Percentiles rank a stretch among this genome's conserved stretches.
Conservation (phyloP, 2,888 invertebrate genomes). For the Macrosoma leucophasiata region DNA sequence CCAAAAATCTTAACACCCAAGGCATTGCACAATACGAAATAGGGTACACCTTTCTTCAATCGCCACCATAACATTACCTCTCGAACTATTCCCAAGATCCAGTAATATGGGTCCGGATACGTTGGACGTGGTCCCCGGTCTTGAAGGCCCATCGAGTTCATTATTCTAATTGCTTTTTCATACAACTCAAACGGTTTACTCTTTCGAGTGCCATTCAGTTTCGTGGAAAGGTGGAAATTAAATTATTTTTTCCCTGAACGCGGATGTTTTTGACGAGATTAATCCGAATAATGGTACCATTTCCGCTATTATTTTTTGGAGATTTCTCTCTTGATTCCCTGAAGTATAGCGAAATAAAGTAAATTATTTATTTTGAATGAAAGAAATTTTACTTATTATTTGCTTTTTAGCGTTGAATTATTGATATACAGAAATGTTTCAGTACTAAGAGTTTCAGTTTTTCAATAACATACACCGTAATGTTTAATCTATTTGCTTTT, state of each 20-base stretch:
- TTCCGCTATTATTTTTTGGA: slow-evolving; percentile 29
- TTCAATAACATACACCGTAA: no score
- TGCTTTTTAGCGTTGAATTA: no score
- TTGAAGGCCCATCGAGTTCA: slow-evolving; percentile 55
- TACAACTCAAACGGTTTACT: slow-evolving; percentile 55
- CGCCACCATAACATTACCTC: neutral
- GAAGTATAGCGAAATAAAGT: no score
- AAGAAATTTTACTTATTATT: no score
- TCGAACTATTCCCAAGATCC: slow-evolving; percentile 3
- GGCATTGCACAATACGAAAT: slow-evolving; percentile 26
- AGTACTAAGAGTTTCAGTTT: no score
- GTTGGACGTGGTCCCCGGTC: slow-evolving; percentile 29
- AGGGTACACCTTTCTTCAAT: slow-evolving; percentile 25
- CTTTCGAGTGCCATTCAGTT: slow-evolving; percentile 57
- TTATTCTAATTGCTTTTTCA: slow-evolving; percentile 65
- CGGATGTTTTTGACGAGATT: slow-evolving; percentile 48
- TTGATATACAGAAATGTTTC: no score
- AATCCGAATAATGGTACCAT: slow-evolving; percentile 42
- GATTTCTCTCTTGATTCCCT: slow-evolving; percentile 14
- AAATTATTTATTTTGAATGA: no score
- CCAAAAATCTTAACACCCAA: slow-evolving; percentile 37
- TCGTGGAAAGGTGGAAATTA: slow-evolving; percentile 62
- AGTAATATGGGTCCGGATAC: slow-evolving; percentile 23
- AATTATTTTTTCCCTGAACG: slow-evolving; percentile 55
- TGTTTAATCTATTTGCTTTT: no score